Evolutionary conservation across 2,797 vertebrate species (phyloP).

Genomic region (Sebastes matsubarae): DNA sequence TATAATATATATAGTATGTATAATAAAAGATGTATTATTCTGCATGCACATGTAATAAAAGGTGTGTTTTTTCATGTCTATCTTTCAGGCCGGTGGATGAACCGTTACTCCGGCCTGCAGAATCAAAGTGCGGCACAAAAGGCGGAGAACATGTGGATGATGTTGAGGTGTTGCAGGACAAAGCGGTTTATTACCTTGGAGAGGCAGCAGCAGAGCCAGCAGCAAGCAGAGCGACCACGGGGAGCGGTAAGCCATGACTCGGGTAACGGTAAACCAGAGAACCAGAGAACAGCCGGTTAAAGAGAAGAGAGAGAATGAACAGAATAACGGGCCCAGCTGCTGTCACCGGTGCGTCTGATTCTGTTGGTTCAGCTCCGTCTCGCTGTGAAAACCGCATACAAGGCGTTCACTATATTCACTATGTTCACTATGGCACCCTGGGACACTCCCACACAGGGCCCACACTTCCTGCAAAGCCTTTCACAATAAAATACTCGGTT

Average conservation of each 20-base stretch:
- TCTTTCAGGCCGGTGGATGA: background rate
- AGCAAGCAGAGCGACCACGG: conserved; percentile 9
- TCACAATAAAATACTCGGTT: conserved; percentile 15
- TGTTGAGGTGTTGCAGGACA: conserved; percentile 23
- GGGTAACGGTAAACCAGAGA: background rate
- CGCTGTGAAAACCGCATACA: conserved; percentile 26
- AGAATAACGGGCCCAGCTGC: background rate
- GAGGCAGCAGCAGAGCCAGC: conserved; percentile 65
- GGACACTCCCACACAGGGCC: conserved; percentile 12
- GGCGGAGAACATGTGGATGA: conserved; percentile 3
- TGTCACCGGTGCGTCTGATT: background rate
- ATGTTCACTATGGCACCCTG: conserved; percentile 22
- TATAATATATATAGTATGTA: no score
- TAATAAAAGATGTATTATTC: background rate
- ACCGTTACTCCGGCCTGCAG: conserved; percentile 13
- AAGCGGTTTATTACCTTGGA: conserved; percentile 68
- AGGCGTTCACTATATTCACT: conserved; percentile 34
- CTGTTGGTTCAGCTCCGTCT: background rate
- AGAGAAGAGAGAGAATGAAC: background rate
- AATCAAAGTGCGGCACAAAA: conserved; percentile 41
- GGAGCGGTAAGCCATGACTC: conserved; percentile 21
- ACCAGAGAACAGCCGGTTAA: background rate
- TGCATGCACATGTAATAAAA: no score
- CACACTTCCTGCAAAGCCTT: conserved; percentile 24
- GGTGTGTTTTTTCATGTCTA: background rate